Evolutionary conservation across 2,888 invertebrate genomes (phyloP).

Genomic region (Cerceris ruficornis): DNA sequence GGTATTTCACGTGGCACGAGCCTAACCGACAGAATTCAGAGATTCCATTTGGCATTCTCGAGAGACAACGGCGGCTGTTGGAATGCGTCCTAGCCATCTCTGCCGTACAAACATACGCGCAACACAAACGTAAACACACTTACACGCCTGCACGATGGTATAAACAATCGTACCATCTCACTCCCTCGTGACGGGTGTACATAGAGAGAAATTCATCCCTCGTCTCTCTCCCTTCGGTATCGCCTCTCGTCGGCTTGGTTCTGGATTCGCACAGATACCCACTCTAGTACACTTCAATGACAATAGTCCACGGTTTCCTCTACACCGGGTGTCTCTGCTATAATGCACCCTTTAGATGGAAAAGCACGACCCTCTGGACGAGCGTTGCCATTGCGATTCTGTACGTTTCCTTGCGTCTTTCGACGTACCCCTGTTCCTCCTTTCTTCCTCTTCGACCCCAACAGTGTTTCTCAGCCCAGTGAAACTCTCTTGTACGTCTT

Average conservation of each 20-base stretch:
- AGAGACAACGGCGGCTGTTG: slow-evolving; percentile 67
- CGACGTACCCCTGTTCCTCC: slow-evolving; percentile 23
- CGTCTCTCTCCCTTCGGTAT: slow-evolving; percentile 3
- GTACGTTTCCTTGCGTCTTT: slow-evolving; percentile 6
- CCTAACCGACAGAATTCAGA: slow-evolving; percentile 71
- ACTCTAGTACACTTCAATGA: slow-evolving; percentile 16
- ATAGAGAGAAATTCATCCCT: slow-evolving; percentile 6
- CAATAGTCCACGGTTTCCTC: slow-evolving; percentile 27
- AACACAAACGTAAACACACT: slow-evolving; percentile 31
- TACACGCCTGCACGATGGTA: slow-evolving; percentile 12
- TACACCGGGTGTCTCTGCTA: slow-evolving; percentile 16
- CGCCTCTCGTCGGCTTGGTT: slow-evolving; percentile 5
- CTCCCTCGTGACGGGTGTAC: slow-evolving; percentile 8
- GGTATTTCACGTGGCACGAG: slow-evolving; percentile 67
- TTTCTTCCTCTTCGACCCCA: slow-evolving; percentile 33
- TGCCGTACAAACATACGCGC: slow-evolving; percentile 52
- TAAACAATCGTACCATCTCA: slow-evolving; percentile 14
- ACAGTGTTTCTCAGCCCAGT: slow-evolving; percentile 19
- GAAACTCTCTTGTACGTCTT: background rate
- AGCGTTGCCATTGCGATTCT: slow-evolving; percentile 10
- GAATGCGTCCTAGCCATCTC: slow-evolving; percentile 66
- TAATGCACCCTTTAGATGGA: slow-evolving; percentile 26
- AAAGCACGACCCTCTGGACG: slow-evolving; percentile 8
- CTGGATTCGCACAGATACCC: slow-evolving; percentile 29
- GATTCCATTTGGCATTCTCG: slow-evolving; percentile 76